Conservation (phyloP, 2,797 vertebrate genomes). For the Triplophysa bombifrons region DNA sequence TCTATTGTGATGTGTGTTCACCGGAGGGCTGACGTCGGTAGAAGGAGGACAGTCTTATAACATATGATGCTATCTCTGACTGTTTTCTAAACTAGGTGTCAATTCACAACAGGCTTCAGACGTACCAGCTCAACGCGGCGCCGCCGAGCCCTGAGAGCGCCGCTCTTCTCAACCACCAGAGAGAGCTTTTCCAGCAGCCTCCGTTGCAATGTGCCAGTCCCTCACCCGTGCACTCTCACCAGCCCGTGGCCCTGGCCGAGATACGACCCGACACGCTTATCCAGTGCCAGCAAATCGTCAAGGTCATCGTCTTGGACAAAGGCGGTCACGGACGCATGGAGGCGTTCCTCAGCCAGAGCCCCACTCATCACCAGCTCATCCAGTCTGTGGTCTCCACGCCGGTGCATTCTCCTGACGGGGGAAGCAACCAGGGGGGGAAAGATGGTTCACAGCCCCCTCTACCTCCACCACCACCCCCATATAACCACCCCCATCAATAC, state of each 20-base stretch:
- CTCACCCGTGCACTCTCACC: slow-evolving; percentile 70
- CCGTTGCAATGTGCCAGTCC: slow-evolving; percentile 70
- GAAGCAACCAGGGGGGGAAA: slow-evolving; percentile 71
- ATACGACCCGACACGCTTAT: slow-evolving; percentile 89
- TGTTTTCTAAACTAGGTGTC: slow-evolving; percentile 99
- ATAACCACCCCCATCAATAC: slow-evolving; percentile 95
- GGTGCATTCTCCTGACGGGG: slow-evolving; percentile 73
- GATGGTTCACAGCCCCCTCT: slow-evolving; percentile 88
- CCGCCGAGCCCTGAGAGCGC: slow-evolving; percentile 86
- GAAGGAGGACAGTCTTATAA: slow-evolving; percentile 94
- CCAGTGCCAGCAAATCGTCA: slow-evolving; percentile 98
- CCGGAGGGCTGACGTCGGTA: slow-evolving; percentile 71
- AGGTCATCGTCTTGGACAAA: slow-evolving; percentile 96
- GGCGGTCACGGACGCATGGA: slow-evolving; percentile 88
- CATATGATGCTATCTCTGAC: slow-evolving; percentile 99
- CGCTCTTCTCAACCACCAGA: slow-evolving; percentile 84
- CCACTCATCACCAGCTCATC: slow-evolving; percentile 82
- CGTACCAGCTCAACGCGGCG: slow-evolving; percentile 90
- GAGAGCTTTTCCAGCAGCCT: slow-evolving; percentile 74
- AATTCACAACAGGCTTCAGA: slow-evolving; percentile 99
- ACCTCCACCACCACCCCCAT: slow-evolving; percentile 93
- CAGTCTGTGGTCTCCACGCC: slow-evolving; percentile 82
- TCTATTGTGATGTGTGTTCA: slow-evolving; percentile 62
- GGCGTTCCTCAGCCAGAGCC: slow-evolving; percentile 91
- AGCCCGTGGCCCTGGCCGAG: slow-evolving; percentile 76